A percentile compares a stretch with the other conserved stretches of the same genome.
These are phyloP conservation scores for Edolisoma coerulescens DNA, from an alignment of 2,113 vertebrate genomes.

Conservation along the genomic window DNA sequence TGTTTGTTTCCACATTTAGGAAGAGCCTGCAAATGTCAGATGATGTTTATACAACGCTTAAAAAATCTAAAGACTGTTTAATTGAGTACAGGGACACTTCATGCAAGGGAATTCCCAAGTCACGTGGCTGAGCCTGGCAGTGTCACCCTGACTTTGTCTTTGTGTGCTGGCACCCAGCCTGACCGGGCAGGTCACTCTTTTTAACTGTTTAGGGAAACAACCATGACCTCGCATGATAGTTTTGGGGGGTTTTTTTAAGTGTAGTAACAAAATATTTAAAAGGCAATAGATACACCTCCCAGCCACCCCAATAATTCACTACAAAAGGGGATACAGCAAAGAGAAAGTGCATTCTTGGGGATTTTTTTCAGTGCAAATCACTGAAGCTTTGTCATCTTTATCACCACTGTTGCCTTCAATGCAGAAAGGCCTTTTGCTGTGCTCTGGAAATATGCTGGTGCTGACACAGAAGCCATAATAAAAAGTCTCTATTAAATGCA, in stretches of 20 bases:
- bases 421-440: not conserved
- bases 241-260: not conserved
- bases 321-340: not conserved
- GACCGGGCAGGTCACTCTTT: not conserved
- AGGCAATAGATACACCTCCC: not conserved
- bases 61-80: not conserved
- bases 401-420: not conserved
- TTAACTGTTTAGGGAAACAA: not conserved
- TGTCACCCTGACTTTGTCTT: not conserved
- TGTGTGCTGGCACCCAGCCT: not conserved
- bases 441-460: not conserved
- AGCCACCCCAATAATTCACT: not conserved
- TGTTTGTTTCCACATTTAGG: not conserved
- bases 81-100: not conserved
- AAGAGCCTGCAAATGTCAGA: not conserved
- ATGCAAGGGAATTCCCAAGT: not conserved
- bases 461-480: not conserved
- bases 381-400: not conserved
- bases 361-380: not conserved
- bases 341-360: not conserved
- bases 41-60: not conserved
- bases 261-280: not conserved
- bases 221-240: not conserved
- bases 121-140: fast-evolving
- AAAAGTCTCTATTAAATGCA: not conserved